These are phyloP conservation scores for Takifugu bimaculatus DNA, from an alignment of 2,113 vertebrate genomes.

Conservation along the genomic window DNA sequence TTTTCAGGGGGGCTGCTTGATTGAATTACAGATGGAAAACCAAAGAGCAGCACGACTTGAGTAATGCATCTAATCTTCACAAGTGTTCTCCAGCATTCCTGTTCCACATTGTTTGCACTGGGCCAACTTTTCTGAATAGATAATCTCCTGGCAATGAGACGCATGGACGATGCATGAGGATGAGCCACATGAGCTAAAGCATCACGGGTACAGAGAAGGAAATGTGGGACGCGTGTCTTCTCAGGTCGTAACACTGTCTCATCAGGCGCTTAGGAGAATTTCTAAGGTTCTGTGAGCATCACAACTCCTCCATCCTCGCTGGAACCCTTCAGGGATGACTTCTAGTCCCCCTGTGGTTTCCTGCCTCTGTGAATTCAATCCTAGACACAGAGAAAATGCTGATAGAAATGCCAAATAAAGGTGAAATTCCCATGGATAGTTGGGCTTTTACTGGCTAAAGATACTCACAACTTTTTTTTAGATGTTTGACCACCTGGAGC, in stretches of 20 bases:
- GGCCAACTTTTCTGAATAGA: constrained; percentile 34
- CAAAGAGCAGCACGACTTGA: constrained; percentile 41
- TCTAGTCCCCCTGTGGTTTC: no score
- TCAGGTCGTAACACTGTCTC: no score
- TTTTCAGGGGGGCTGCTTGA: constrained; percentile 17
- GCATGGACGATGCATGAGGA: no score
- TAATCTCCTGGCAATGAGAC: constrained; percentile 1
- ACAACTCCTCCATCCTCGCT: neutral
- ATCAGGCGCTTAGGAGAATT: no score
- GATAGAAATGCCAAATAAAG: no score
- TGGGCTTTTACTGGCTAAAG: neutral
- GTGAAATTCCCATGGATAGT: no score
- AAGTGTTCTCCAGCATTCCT: constrained; percentile 52
- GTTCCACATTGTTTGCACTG: constrained; percentile 21
- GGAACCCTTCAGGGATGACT: no score
- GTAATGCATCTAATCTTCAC: constrained; percentile 53
- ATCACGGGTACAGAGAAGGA: no score
- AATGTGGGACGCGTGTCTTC: no score
- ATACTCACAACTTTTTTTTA: neutral
- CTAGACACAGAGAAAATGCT: no score
- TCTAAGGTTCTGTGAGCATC: neutral
- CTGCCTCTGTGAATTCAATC: no score
- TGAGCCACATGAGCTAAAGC: no score
- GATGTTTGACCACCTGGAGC: neutral
- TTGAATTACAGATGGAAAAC: constrained; percentile 34